phyloP scores from a whole-genome alignment of 2,113 vertebrate species.

The Otolemur garnettii region DNA sequence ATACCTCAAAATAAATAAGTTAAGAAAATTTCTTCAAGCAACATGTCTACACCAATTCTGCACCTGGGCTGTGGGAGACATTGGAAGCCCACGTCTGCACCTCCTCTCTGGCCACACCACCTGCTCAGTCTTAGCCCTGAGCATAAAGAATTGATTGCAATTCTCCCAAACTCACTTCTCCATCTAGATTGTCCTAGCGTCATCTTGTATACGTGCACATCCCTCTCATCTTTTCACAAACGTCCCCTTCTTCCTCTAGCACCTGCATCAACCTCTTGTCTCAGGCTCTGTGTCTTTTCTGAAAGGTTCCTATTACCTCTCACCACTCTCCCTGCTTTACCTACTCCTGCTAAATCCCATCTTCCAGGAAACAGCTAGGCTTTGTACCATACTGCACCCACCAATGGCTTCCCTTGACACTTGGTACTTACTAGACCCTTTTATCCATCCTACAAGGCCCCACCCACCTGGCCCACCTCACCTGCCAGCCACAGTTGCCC shows the following conservation, averaged over 20 bases:
- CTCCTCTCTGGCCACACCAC: not conserved
- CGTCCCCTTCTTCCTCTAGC: not conserved
- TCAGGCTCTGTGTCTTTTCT: not conserved
- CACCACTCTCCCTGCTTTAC: not conserved
- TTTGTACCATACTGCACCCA: too few species aligned
- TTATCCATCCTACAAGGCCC: not conserved
- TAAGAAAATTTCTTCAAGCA: not conserved
- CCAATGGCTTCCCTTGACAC: not conserved
- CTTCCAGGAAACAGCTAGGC: too few species aligned
- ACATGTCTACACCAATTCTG: rapidly evolving
- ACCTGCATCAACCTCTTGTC: not conserved
- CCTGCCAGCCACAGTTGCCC: not conserved
- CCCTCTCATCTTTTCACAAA: not conserved
- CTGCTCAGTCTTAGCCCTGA: not conserved
- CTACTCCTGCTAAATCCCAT: not conserved
- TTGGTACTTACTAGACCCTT: too few species aligned
- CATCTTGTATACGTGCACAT: not conserved
- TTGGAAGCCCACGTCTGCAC: too few species aligned
- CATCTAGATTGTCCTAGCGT: too few species aligned
- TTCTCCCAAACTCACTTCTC: rapidly evolving
- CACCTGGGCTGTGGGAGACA: not conserved
- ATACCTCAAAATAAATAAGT: not conserved
- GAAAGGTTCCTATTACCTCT: not conserved
- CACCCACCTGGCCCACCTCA: not conserved
- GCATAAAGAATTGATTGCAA: too few species aligned